Base-by-base conservation (phyloP, 2,888 invertebrate genomes). In the Apamea epomidion region DNA sequence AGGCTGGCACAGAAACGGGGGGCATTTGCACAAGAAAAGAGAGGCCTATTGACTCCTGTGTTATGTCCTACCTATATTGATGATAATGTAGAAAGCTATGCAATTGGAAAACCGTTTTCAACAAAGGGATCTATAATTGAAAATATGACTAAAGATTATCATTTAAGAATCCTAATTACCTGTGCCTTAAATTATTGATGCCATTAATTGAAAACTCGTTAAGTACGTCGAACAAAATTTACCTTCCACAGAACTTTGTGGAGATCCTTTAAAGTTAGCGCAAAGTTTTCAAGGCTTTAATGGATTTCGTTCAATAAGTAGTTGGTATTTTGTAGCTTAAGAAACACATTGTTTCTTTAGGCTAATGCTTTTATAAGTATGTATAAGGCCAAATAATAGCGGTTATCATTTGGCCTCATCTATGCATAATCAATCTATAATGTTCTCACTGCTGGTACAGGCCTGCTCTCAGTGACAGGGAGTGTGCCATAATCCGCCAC, bases 121-220 rank as follows among this genome's bases (percentile, higher is more conserved):
- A 3, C 4, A 4, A 14, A 29, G 21, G 10, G 16, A 21, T 8
- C 7, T 51, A n/a, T 29, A 1, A 48, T 48, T 58, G 2, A 37
- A 51, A 32, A 29, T 21, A 78, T 32, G 2, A 21, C 5, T 12
- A 2, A 42, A 80, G 75, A 68, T 0, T 21, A 65, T 54, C 12
- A 78, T 51, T 16, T 37, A 51, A 45, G 2, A 48, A 73, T 70
- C 12, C 12, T 21, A 60, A 70, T 70, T 60, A 69, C 65, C 65
- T 60, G 64, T 67, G 16, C 32, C 16, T 16, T 65, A 70, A 70
- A 82, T 85, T 79, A 82, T 82, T 82, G 70, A 80, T 51, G 74
- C 51, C 58, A 85, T 83, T 78, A 82, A 77, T 86, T 82, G 74
- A 65, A 84, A 82, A 82, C 85, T 85, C 73, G 74, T 85, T 86